A percentile compares a stretch with the other conserved stretches of the same genome.
Evolutionary conservation across 2,113 vertebrate genomes (phyloP).

Genomic region (Psilopogon haemacephalus): DNA sequence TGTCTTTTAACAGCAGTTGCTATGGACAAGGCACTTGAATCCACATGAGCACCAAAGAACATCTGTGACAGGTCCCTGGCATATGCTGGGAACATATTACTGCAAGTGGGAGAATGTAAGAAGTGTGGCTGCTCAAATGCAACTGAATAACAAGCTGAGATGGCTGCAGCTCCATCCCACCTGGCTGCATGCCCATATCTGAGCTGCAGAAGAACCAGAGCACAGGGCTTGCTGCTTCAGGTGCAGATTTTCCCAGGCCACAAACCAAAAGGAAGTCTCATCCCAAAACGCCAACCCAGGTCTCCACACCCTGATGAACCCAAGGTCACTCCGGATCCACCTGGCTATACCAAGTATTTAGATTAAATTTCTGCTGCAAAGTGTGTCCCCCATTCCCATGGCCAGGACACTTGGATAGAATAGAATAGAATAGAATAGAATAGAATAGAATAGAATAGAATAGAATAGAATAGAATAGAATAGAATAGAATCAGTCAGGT

Average conservation of each 20-base stretch:
- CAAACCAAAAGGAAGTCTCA: not conserved
- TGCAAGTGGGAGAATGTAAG: not conserved
- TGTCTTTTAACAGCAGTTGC: too few species aligned
- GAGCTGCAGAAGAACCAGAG: not conserved
- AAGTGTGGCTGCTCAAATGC: not conserved
- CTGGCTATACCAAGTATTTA: not conserved
- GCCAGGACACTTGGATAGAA: not conserved
- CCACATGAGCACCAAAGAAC: not conserved
- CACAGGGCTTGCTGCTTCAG: not conserved
- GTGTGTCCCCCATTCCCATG: rapidly evolving
- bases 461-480: too few species aligned
- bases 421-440: too few species aligned
- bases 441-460: too few species aligned
- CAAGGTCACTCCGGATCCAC: too few species aligned
- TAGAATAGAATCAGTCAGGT: too few species aligned
- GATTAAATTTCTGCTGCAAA: not conserved
- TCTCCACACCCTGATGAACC: not conserved
- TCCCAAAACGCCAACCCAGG: not conserved
- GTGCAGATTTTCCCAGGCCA: not conserved
- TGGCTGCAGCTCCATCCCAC: not conserved
- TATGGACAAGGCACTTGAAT: not conserved
- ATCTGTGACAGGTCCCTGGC: not conserved
- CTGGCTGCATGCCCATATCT: not conserved
- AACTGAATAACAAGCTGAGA: not conserved
- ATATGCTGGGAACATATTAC: not conserved